Percentiles rank a stretch among this genome's conserved stretches.
These are phyloP conservation scores for Taeniopygia guttata DNA, from an alignment of 2,797 vertebrate species.

Conservation along the genomic window DNA sequence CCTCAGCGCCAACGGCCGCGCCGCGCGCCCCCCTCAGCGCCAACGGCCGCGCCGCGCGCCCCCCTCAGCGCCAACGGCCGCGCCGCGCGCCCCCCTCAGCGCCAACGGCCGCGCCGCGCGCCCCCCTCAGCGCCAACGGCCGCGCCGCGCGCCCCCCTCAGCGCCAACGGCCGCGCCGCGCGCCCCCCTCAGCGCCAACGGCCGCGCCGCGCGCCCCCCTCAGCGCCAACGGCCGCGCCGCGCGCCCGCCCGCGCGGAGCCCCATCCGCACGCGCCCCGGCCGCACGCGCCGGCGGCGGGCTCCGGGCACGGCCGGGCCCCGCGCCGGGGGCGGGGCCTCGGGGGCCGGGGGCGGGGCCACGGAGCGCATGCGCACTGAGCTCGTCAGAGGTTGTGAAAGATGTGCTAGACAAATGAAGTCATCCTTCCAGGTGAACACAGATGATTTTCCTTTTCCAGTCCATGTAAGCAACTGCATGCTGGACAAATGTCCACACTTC, in stretches of 20 bases:
- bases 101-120: no score
- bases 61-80: no score
- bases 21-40: neutral
- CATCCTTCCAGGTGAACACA: no score
- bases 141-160: neutral
- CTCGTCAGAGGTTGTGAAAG: neutral
- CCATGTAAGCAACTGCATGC: rapidly evolving
- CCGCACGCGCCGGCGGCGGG: no score
- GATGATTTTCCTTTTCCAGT: neutral
- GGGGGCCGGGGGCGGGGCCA: neutral
- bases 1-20: neutral
- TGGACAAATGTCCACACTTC: neutral
- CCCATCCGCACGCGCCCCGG: rapidly evolving
- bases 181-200: neutral
- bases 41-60: neutral
- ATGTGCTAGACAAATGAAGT: neutral
- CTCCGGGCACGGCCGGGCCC: no score
- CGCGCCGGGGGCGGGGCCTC: rapidly evolving
- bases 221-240: no score
- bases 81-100: no score
- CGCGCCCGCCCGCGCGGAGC: no score
- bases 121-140: neutral
- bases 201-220: no score
- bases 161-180: neutral
- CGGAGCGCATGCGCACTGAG: neutral